Percentiles rank a stretch among this genome's conserved stretches.
phyloP scores from a whole-genome alignment of 2,888 invertebrate genomes.

The Cheilosia urbana region DNA sequence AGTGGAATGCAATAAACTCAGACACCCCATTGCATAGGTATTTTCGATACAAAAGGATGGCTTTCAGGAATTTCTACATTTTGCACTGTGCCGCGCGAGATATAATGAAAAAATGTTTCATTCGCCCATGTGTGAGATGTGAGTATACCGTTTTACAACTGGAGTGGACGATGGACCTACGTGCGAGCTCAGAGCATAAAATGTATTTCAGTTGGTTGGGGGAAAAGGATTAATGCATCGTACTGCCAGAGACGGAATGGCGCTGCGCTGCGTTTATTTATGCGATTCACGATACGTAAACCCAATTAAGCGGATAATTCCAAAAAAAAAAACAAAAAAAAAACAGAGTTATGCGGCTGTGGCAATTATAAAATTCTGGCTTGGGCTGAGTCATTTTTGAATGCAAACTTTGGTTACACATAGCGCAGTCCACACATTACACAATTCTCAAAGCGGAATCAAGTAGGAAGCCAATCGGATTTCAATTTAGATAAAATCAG shows the following conservation, averaged over 20 bases:
- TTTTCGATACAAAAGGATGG: neutral
- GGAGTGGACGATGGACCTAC: conserved; percentile 1
- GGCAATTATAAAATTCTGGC: no score
- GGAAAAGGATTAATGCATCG: conserved; percentile 52
- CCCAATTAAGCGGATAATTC: conserved; percentile 1
- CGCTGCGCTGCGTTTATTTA: conserved; percentile 15
- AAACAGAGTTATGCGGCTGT: no score
- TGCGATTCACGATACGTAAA: conserved; percentile 36
- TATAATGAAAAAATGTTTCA: conserved; percentile 53
- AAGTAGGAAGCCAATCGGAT: no score
- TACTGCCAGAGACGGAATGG: conserved; percentile 22
- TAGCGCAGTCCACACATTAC: no score
- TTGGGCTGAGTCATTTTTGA: no score
- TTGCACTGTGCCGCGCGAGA: conserved; percentile 1
- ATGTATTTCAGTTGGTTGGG: conserved; percentile 17
- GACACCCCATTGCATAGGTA: neutral
- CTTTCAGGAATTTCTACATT: neutral
- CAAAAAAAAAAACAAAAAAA: neutral
- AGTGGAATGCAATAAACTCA: conserved; percentile 2
- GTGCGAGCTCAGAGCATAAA: conserved; percentile 40
- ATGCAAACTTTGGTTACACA: no score
- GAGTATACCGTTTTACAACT: neutral
- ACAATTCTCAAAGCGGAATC: no score
- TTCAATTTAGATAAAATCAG: no score
- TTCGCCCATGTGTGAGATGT: conserved; percentile 32